Evolutionary conservation across 2,113 vertebrate genomes (phyloP), one percentile per base, ranked within the genome.

Genomic region (Ceratotherium simum): DNA sequence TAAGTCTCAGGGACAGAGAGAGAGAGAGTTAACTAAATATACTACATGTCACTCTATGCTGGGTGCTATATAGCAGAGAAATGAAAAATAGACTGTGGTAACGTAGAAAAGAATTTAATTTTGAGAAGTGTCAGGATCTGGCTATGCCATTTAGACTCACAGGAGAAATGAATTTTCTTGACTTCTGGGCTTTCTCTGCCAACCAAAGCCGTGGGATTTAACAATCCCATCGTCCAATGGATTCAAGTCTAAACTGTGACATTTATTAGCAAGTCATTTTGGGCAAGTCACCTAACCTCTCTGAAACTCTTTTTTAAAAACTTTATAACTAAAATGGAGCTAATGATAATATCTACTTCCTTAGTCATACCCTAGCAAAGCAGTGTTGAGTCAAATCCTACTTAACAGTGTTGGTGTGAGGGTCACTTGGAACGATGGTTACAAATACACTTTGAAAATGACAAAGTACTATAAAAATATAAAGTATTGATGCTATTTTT

Each of bases 381-480:
- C n/a, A 87, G 21, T 76, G 13, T 62, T 31, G 25, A 87, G 29
- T 78, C 65, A 78, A 94, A 69, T 80, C 20, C 70, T 67, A 33
- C 13, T 56, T 79, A 89, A 75, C 5, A 88, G 33, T 20, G 11
- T 64, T 85, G 25, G 29, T 67, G 31, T 46, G 86, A 91, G n/a
- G 42, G 29, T 17, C 5, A 62, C 29, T 94, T 87, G 46, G 25
- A 85, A 85, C 1, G 67, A 46, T 31, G 13, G 18, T 29, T 70
- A 25, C 65, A 90, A 84, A 80, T 54, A 81, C 1, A 69, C 33
- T 81, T 60, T 65, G 82, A 95, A 90, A 92, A 90, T 80, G n/a
- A 6, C 79, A 95, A 92, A 72, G n/a, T 4, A 25, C 9, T 65
- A 58, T 80, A 85, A 89, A 94, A 90, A 79, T 82, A 36, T 85